Evolutionary conservation across 2,888 invertebrate species (phyloP).

Genomic region (Lasioglossum lativentre): DNA sequence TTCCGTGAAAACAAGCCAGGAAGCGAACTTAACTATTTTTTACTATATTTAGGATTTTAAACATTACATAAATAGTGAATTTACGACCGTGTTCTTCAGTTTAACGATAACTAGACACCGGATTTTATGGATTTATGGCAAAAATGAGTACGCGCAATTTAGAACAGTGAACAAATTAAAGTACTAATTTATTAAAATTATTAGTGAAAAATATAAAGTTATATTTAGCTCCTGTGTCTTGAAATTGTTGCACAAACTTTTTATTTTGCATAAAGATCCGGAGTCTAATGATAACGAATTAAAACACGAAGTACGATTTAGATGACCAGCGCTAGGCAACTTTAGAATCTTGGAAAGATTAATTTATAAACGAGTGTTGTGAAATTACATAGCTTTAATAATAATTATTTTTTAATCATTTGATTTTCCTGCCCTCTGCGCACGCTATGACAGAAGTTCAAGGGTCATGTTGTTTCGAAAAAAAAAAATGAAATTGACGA

Average conservation of each 20-base stretch:
- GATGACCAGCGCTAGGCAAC: not conserved
- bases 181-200: too few species aligned
- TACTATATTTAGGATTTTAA: not conserved
- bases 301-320: not conserved
- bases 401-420: slow-evolving; percentile 13
- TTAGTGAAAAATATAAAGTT: too few species aligned
- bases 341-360: not conserved
- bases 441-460: slow-evolving; percentile 30
- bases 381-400: not conserved
- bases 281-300: too few species aligned
- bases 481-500: slow-evolving; percentile 49
- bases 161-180: too few species aligned
- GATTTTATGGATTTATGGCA: too few species aligned
- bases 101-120: too few species aligned
- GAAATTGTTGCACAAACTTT: too few species aligned
- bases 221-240: too few species aligned
- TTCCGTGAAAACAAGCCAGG: too few species aligned
- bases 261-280: too few species aligned
- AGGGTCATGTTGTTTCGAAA: slow-evolving; percentile 31
- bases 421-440: not conserved
- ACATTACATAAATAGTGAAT: not conserved
- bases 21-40: not conserved
- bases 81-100: too few species aligned
- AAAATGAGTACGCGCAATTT: too few species aligned
- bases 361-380: not conserved